Evolutionary conservation across 2,888 invertebrate genomes (phyloP).

Genomic region (Thereva unica): DNA sequence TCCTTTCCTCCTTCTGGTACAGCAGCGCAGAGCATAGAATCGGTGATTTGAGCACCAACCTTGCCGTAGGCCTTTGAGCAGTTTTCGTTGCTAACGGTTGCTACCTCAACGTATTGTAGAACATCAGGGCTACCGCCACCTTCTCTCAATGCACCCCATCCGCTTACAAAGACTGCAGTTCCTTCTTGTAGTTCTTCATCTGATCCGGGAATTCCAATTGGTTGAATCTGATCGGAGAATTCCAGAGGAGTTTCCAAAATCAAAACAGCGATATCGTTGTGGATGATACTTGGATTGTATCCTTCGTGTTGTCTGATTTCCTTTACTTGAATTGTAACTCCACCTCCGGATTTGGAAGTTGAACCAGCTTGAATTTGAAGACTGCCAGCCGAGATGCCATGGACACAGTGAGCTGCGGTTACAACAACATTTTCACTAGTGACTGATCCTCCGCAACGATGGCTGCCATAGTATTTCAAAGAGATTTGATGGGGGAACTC

Average conservation of each 20-base stretch:
- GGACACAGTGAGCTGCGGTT: constrained; percentile 67
- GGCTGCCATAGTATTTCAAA: constrained; percentile 54
- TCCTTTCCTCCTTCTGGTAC: constrained; percentile 35
- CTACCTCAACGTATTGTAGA: constrained; percentile 58
- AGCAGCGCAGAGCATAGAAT: constrained; percentile 42
- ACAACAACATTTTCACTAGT: constrained; percentile 58
- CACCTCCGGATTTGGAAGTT: constrained; percentile 48
- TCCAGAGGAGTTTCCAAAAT: constrained; percentile 57
- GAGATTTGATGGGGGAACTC: constrained; percentile 51
- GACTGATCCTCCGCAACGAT: constrained; percentile 64
- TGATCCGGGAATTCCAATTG: constrained; percentile 54
- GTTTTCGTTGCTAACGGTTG: constrained; percentile 54
- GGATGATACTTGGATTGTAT: constrained; percentile 57
- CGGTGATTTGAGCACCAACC: constrained; percentile 23
- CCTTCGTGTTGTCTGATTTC: constrained; percentile 52
- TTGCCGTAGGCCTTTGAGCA: constrained; percentile 50
- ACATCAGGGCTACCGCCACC: constrained; percentile 45
- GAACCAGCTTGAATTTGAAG: constrained; percentile 56
- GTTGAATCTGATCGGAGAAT: constrained; percentile 53
- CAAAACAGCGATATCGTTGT: constrained; percentile 61
- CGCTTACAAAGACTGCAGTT: constrained; percentile 25
- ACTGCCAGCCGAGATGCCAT: neutral
- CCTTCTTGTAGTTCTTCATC: constrained; percentile 37
- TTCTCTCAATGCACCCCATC: constrained; percentile 43
- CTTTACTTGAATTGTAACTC: constrained; percentile 13